These are phyloP conservation scores for Nebria brevicollis DNA, from an alignment of 2,888 invertebrate genomes.

Conservation along the genomic window DNA sequence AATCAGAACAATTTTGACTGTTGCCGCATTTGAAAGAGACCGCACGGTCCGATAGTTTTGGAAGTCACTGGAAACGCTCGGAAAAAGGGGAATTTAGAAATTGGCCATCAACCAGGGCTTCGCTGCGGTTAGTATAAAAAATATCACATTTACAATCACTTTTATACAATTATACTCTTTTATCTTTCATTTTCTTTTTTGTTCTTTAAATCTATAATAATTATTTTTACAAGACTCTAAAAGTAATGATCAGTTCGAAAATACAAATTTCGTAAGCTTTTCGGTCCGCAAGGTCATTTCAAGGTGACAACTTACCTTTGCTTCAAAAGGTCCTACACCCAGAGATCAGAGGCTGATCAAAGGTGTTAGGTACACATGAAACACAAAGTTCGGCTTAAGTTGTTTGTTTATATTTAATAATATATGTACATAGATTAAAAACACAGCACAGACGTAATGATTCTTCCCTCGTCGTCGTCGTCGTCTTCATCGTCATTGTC, in stretches of 20 bases:
- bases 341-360: not conserved
- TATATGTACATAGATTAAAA: not conserved
- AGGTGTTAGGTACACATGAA: not conserved
- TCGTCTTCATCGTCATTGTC: no score
- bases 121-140: slow-evolving; percentile 46
- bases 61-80: slow-evolving; percentile 43
- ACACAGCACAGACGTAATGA: slow-evolving; percentile 7
- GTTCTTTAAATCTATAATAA: slow-evolving; percentile 21
- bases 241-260: slow-evolving; percentile 44
- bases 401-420: not conserved
- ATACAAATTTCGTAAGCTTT: slow-evolving; percentile 41
- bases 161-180: slow-evolving; percentile 44
- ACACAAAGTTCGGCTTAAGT: slow-evolving; percentile 3
- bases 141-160: slow-evolving; percentile 47
- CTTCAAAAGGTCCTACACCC: not conserved
- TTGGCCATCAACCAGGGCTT: slow-evolving; percentile 27
- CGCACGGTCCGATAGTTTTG: slow-evolving; percentile 38
- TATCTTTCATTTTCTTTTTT: slow-evolving; percentile 20
- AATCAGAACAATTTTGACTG: slow-evolving; percentile 8
- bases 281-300: slow-evolving; percentile 37
- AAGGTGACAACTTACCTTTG: slow-evolving; percentile 16
- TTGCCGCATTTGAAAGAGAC: slow-evolving; percentile 18
- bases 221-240: slow-evolving; percentile 36
- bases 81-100: slow-evolving; percentile 42
- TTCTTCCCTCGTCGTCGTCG: not conserved